These are phyloP conservation scores for Lacanobia oleracea DNA, from an alignment of 2,888 invertebrate species.

Conservation along the genomic window DNA sequence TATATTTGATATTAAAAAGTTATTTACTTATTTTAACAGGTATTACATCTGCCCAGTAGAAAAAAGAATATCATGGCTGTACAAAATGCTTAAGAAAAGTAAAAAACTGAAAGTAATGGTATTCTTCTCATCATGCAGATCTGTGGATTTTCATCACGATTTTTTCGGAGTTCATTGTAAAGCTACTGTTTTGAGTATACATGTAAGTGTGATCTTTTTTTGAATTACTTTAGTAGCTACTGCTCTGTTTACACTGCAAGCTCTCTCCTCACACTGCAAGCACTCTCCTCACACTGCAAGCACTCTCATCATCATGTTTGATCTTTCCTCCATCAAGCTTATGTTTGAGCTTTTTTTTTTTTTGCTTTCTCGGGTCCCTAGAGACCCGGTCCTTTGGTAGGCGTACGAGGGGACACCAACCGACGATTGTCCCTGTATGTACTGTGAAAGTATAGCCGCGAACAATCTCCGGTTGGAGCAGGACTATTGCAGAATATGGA, in stretches of 20 bases:
- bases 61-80: slow-evolving; percentile 96
- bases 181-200: slow-evolving; percentile 97
- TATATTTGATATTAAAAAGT: too few species aligned
- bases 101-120: slow-evolving; percentile 98
- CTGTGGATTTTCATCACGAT: slow-evolving; percentile 98
- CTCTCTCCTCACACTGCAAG: not conserved
- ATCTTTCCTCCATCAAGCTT: not conserved
- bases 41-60: slow-evolving; percentile 98
- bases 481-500: too few species aligned
- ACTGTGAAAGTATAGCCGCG: too few species aligned
- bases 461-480: too few species aligned
- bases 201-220: slow-evolving; percentile 92
- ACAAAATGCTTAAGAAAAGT: slow-evolving; percentile 98
- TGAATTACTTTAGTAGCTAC: too few species aligned
- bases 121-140: slow-evolving; percentile 99
- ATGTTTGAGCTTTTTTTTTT: too few species aligned
- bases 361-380: too few species aligned
- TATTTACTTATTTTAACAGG: slow-evolving; percentile 71
- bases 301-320: too few species aligned
- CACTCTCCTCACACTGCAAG: not conserved
- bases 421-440: too few species aligned
- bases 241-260: not conserved
- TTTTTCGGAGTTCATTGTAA: slow-evolving; percentile 97
- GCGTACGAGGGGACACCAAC: too few species aligned
- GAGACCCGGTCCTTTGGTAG: too few species aligned